Evolutionary conservation across 2,113 vertebrate genomes (phyloP).

Genomic region (Tragelaphus buxtoni): DNA sequence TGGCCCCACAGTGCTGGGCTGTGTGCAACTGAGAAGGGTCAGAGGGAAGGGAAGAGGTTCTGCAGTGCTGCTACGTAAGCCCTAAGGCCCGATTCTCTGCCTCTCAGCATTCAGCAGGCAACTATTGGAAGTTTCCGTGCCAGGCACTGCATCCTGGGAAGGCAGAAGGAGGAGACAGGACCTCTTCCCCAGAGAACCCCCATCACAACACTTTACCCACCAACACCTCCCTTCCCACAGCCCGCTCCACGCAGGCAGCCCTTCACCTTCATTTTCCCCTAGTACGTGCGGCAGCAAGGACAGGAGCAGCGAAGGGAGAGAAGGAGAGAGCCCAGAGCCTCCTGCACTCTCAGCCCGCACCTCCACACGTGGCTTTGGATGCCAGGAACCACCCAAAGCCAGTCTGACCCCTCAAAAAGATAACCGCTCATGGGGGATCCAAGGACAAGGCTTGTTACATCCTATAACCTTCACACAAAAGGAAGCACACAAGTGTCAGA

Average conservation of each 20-base stretch:
- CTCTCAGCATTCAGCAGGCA: rapidly evolving
- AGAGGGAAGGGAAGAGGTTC: not conserved
- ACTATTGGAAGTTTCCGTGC: rapidly evolving
- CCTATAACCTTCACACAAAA: not conserved
- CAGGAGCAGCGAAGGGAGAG: not conserved
- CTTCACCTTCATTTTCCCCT: not conserved
- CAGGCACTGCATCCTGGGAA: not conserved
- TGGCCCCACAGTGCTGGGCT: not conserved
- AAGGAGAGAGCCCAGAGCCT: not conserved
- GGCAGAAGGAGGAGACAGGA: not conserved
- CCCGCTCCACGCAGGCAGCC: not conserved
- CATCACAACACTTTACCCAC: no score
- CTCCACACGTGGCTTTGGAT: not conserved
- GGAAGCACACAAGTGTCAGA: not conserved
- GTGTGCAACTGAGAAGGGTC: not conserved
- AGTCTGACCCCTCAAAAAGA: not conserved
- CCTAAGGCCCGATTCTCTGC: rapidly evolving
- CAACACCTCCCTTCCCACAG: not conserved
- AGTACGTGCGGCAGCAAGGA: not conserved
- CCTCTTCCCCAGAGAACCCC: not conserved
- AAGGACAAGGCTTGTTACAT: not conserved
- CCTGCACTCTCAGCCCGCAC: not conserved
- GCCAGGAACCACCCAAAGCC: not conserved
- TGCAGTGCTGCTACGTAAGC: rapidly evolving
- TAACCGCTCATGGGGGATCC: not conserved